These are phyloP conservation scores for Aeoliscus strigatus DNA, from an alignment of 2,797 vertebrate genomes.

Conservation along the genomic window DNA sequence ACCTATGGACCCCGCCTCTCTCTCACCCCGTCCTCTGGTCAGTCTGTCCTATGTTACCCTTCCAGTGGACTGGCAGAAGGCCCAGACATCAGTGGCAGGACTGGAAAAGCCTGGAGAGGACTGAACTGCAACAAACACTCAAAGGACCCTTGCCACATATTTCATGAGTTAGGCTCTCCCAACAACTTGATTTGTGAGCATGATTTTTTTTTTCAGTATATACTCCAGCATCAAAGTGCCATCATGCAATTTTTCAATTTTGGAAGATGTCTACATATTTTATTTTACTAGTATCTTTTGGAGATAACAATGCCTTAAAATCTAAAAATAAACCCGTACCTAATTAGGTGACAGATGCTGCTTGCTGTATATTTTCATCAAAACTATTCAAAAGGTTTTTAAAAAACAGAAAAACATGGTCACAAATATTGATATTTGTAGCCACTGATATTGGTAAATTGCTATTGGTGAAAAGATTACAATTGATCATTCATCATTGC, in stretches of 20 bases:
- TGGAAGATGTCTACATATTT: constrained; percentile 45
- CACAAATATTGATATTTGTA: no score
- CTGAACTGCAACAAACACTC: constrained; percentile 31
- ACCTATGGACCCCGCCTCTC: constrained; percentile 22
- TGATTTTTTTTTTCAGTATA: constrained; percentile 53
- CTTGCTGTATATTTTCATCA: constrained; percentile 40
- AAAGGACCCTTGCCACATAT: constrained; percentile 40
- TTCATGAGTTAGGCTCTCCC: constrained; percentile 39
- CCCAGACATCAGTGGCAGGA: constrained; percentile 34
- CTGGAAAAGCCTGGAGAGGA: constrained; percentile 30
- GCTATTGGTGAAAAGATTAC: no score
- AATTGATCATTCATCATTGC: no score
- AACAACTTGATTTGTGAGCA: constrained; percentile 50
- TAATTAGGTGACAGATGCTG: constrained; percentile 69
- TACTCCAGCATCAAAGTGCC: constrained; percentile 49
- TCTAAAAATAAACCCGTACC: constrained; percentile 58
- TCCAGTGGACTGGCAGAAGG: constrained; percentile 44
- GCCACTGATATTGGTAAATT: no score
- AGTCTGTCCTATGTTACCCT: constrained; percentile 38
- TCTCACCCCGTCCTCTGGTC: constrained; percentile 27
- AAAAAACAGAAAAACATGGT: constrained; percentile 10
- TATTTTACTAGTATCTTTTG: constrained; percentile 53
- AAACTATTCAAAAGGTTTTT: constrained; percentile 8
- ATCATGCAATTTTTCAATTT: constrained; percentile 44
- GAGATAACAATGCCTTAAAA: constrained; percentile 78